A percentile compares a stretch with the other conserved stretches of the same genome.
Evolutionary conservation across 2,888 invertebrate species (phyloP).

Genomic region (Rugalucina vietnamica): DNA sequence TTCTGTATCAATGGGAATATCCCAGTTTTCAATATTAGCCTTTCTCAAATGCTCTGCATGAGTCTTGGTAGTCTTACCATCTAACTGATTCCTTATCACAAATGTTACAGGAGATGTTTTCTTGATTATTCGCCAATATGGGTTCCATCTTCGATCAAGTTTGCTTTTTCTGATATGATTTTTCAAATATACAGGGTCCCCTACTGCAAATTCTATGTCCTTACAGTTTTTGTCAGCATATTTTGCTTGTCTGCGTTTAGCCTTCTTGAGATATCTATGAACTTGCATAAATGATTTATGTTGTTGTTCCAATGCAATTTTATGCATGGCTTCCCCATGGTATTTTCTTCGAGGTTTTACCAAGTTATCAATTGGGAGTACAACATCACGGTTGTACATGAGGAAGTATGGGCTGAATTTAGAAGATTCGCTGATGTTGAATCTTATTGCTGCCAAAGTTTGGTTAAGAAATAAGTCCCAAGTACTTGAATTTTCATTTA

Average conservation of each 20-base stretch:
- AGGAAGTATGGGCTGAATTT: too few relatives aligned
- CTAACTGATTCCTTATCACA: not conserved
- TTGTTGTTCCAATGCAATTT: not conserved
- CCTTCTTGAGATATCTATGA: conserved; percentile 22
- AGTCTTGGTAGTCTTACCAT: not conserved
- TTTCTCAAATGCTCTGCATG: not conserved
- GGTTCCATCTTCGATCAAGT: not conserved
- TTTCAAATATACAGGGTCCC: not conserved
- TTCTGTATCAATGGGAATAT: not conserved
- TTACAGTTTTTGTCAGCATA: conserved; percentile 22
- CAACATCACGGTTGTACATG: too few relatives aligned
- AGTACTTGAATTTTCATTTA: too few relatives aligned
- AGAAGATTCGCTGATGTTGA: too few relatives aligned
- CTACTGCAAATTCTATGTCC: not conserved
- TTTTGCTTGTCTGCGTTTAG: conserved; percentile 31
- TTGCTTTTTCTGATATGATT: not conserved
- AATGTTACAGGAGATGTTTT: not conserved
- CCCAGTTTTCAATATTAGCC: not conserved
- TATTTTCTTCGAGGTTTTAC: conserved; percentile 35
- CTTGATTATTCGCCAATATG: not conserved
- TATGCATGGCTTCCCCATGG: conserved; percentile 7
- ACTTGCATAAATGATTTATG: conserved; percentile 30
- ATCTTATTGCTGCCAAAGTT: too few relatives aligned
- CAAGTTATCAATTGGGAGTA: too few relatives aligned
- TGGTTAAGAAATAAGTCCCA: too few relatives aligned